These are phyloP conservation scores for Adineta ricciae DNA, from an alignment of 2,888 invertebrate species.

Conservation along the genomic window DNA sequence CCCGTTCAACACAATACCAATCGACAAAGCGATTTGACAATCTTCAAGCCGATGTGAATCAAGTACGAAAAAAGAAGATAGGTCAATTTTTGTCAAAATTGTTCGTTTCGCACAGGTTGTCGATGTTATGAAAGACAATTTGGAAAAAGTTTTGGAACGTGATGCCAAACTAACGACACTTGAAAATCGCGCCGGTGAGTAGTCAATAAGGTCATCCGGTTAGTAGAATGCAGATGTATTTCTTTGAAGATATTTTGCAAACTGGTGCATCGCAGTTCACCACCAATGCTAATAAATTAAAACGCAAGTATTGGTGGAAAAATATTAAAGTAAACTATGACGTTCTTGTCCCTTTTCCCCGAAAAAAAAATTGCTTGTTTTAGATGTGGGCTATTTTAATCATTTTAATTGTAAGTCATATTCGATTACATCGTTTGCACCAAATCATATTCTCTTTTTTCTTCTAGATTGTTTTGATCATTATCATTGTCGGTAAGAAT, in stretches of 20 bases:
- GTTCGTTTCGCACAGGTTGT: background rate
- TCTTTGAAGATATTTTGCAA: conserved; percentile 24
- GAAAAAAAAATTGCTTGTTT: background rate
- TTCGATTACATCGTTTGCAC: background rate
- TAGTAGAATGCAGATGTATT: background rate
- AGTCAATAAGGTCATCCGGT: background rate
- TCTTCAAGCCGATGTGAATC: background rate
- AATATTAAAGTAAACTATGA: conserved; percentile 64
- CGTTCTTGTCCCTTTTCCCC: too few species aligned
- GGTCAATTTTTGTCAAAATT: too few species aligned
- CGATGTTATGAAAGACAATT: conserved; percentile 1
- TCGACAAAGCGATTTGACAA: background rate
- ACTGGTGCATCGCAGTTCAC: conserved; percentile 70
- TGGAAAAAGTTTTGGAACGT: conserved; percentile 4
- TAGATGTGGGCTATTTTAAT: conserved; percentile 19
- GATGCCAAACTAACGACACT: background rate
- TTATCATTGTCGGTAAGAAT: conserved; percentile 5
- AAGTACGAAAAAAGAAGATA: background rate
- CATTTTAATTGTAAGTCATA: background rate
- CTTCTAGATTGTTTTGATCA: background rate
- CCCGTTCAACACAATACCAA: background rate
- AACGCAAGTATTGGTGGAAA: conserved; percentile 93
- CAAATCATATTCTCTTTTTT: background rate
- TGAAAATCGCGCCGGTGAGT: background rate
- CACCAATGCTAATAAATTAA: conserved; percentile 87